A percentile compares a stretch with the other conserved stretches of the same genome.
These are phyloP conservation scores for Taenioides sp. DNA, from an alignment of 2,797 vertebrate species.

Conservation along the genomic window DNA sequence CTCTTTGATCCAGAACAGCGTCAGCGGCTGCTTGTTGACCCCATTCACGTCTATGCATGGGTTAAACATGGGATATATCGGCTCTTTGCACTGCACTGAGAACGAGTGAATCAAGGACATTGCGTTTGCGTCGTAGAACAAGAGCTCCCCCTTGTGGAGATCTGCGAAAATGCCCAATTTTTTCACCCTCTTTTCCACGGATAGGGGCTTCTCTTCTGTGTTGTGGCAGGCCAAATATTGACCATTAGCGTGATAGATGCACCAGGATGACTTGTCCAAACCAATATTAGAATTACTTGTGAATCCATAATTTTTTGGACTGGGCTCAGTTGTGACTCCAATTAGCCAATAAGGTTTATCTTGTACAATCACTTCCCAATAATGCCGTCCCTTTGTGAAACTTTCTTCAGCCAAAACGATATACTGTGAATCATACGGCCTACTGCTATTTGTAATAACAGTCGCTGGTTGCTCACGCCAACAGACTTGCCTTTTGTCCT, in stretches of 20 bases:
- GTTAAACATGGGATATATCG: conserved; percentile 73
- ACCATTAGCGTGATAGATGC: conserved; percentile 76
- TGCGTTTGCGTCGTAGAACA: conserved; percentile 73
- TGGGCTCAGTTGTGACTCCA: conserved; percentile 62
- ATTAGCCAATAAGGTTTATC: conserved; percentile 80
- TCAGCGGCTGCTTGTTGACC: conserved; percentile 71
- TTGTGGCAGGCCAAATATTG: conserved; percentile 73
- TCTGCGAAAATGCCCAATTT: conserved; percentile 73
- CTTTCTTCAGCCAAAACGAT: conserved; percentile 65
- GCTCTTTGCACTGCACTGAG: conserved; percentile 54
- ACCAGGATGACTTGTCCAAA: conserved; percentile 70
- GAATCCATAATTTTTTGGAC: conserved; percentile 8
- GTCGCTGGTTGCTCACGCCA: conserved; percentile 63
- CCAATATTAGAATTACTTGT: conserved; percentile 21
- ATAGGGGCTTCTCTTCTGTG: conserved; percentile 67
- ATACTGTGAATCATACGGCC: conserved; percentile 68
- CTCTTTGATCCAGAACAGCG: conserved; percentile 67
- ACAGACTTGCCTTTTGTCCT: conserved; percentile 66
- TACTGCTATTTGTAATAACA: conserved; percentile 23
- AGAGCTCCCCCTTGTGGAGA: conserved; percentile 72
- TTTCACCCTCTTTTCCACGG: conserved; percentile 55
- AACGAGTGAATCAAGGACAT: conserved; percentile 70
- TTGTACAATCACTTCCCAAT: conserved; percentile 79
- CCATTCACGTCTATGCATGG: conserved; percentile 75
- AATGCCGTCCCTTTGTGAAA: conserved; percentile 64